These are phyloP conservation scores for Drosophila biarmipes DNA, from an alignment of 1,140 invertebrate genomes.

Conservation along the genomic window DNA sequence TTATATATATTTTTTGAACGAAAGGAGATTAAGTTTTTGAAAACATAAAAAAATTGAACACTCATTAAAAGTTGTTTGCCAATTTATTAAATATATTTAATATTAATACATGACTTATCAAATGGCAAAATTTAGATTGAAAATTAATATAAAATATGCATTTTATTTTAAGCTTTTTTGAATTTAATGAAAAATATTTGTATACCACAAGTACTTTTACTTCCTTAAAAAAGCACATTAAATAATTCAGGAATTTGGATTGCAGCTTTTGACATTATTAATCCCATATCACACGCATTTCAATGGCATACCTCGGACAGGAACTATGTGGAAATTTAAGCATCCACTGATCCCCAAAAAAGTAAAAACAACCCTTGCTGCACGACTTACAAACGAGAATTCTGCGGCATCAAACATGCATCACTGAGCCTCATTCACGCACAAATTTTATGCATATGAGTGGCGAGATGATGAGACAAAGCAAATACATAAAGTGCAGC, in stretches of 20 bases:
- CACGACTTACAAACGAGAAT: constrained; percentile 4
- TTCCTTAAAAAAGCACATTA: neutral
- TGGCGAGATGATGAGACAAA: constrained; percentile 67
- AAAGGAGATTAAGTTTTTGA: too few species aligned
- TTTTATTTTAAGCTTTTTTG: too few species aligned
- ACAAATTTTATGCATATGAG: constrained; percentile 68
- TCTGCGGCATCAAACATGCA: constrained; percentile 51
- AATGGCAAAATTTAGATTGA: too few species aligned
- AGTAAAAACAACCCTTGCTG: constrained; percentile 13
- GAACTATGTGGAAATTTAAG: constrained; percentile 11
- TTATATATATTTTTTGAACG: too few species aligned
- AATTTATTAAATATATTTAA: too few species aligned
- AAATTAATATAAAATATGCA: too few species aligned
- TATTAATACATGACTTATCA: too few species aligned
- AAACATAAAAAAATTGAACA: too few species aligned
- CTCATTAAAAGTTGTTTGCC: too few species aligned
- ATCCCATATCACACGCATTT: constrained; percentile 4
- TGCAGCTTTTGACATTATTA: neutral
- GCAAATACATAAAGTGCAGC: constrained; percentile 46
- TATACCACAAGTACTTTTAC: too few species aligned
- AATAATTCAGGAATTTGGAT: neutral
- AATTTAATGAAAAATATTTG: too few species aligned
- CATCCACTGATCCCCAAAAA: constrained; percentile 5
- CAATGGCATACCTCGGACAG: constrained; percentile 8
- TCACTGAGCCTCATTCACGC: constrained; percentile 68